Base-by-base conservation (phyloP, 2,888 invertebrate genomes). In the Eupithecia subumbrata region DNA sequence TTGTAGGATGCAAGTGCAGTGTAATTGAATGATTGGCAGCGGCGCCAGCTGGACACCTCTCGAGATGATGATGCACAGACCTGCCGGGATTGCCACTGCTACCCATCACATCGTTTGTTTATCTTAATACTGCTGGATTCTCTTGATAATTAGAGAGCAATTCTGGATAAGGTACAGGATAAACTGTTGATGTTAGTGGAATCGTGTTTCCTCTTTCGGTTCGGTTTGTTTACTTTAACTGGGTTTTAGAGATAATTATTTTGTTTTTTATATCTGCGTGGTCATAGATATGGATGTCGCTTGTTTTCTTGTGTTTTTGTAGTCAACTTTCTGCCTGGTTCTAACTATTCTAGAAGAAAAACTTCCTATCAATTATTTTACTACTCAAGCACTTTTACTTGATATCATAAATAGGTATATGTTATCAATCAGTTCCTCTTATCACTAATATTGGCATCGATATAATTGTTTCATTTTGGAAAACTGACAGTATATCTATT, bases 11-110 rank as follows among this genome's bases (percentile, higher is more conserved):
- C 84, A 84, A 87, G 86, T 85, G 87, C 81, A 81, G 82, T 22
- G 85, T 89, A 92, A 92, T 92, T 92, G 91, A 89, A 91, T 90
- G 91, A 92, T 92, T 92, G 90, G 82, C 86, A 78, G 88, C 88
- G 88, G 90, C 92, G 92, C 92, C 92, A 89, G 84, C 81, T 88
- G 86, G 88, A 88, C 89, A 90, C 90, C 91, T 89, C 90, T 90
- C 85, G 86, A 90, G 87, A 86, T 91, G 92, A 92, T 86, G 89
- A 84, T 88, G 84, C 77, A 84, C 92, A 92, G 91, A 84, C 81
- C 87, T 88, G 75, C 56, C 70, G 68, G 75, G 16, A 87, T 89
- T 86, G 85, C 83, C 79, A 64, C 86, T 86, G 86, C 84, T 82
- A 86, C 86, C 83, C 86, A 88, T 86, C 88, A 86, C 85, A 83